Evolutionary conservation across 2,113 vertebrate species (phyloP).

Genomic region (Phaetusa simplex): DNA sequence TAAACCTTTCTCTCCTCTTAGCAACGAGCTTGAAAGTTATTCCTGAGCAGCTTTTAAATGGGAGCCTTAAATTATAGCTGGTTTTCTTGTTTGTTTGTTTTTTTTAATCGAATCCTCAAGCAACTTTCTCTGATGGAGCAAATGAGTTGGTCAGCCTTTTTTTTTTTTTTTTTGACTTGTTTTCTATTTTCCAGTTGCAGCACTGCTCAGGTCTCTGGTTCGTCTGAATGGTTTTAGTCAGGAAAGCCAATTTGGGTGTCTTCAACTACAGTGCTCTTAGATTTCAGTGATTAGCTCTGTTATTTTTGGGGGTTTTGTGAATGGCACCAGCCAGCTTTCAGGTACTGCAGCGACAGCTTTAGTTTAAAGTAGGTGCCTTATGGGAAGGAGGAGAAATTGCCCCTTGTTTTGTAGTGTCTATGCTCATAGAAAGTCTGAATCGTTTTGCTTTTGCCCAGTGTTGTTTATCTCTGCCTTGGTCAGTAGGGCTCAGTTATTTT

Average conservation of each 20-base stretch:
- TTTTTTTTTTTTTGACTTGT: background rate
- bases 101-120: background rate
- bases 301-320: background rate
- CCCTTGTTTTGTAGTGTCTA: background rate
- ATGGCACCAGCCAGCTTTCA: background rate
- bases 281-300: background rate
- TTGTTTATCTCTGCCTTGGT: background rate
- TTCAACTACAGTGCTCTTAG: background rate
- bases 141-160: background rate
- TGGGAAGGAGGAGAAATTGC: background rate
- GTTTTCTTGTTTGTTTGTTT: background rate
- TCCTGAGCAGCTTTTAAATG: background rate
- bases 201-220: background rate
- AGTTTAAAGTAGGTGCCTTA: background rate
- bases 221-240: background rate
- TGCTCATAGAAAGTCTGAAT: background rate
- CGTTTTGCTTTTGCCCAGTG: background rate
- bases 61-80: background rate
- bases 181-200: background rate
- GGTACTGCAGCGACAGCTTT: background rate
- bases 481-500: background rate
- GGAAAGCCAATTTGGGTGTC: background rate
- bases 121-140: background rate
- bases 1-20: background rate
- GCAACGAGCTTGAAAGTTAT: background rate